Percentiles rank a stretch among this genome's conserved stretches.
Evolutionary conservation across 1,140 invertebrate genomes (phyloP).

Genomic region (Schlechtendalia chinensis): DNA sequence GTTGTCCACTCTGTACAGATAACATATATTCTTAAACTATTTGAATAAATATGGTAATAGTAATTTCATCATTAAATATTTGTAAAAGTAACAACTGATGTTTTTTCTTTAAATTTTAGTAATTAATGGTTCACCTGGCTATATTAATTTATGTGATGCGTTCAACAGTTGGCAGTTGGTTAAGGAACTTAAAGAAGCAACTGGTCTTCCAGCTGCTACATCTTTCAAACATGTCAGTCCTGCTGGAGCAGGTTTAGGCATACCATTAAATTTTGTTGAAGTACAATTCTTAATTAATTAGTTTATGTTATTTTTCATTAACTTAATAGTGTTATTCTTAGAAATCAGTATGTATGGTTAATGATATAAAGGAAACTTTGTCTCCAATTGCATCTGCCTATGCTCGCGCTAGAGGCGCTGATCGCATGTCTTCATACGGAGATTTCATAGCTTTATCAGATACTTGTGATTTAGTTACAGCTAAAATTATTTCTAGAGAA

Average conservation of each 20-base stretch:
- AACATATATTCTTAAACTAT: no score
- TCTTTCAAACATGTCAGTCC: constrained; percentile 98
- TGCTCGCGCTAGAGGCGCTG: constrained; percentile 91
- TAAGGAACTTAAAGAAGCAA: constrained; percentile 75
- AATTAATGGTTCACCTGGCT: constrained; percentile 92
- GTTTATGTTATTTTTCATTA: neutral
- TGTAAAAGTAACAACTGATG: neutral
- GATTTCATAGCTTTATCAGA: constrained; percentile 96
- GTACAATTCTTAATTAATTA: constrained; percentile 23
- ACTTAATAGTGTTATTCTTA: constrained; percentile 56
- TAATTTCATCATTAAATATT: neutral
- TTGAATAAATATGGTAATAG: no score
- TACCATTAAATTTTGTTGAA: constrained; percentile 58
- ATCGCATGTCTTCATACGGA: constrained; percentile 98
- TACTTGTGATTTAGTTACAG: constrained; percentile 75
- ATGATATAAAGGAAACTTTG: constrained; percentile 73
- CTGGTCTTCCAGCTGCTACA: constrained; percentile 85
- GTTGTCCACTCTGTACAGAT: no score
- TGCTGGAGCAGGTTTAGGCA: constrained; percentile 88
- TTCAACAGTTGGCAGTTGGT: constrained; percentile 97
- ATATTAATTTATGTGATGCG: constrained; percentile 96
- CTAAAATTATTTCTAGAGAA: constrained; percentile 67
- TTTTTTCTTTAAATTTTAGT: constrained; percentile 58
- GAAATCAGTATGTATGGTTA: constrained; percentile 90
- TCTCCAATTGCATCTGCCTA: constrained; percentile 91